Base-by-base conservation (phyloP, 1,140 invertebrate species). In the Samia ricini region DNA sequence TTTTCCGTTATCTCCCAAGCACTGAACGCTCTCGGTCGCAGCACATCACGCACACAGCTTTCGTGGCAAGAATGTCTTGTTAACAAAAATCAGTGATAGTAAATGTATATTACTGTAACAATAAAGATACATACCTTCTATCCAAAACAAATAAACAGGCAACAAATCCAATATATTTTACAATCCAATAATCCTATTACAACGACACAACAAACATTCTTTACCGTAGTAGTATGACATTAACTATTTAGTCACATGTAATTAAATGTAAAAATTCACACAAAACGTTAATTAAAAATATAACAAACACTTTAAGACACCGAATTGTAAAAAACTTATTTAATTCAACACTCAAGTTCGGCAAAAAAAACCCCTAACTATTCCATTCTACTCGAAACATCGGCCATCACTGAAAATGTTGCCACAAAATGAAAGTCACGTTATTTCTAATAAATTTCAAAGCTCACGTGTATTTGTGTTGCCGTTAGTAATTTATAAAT, bases 351-450 rank as follows among this genome's bases (percentile, higher is more conserved):
- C 75, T 74, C 79, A 83, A 76, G 76, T 83, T 78, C 74, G 72
- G 72, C 75, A 83, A 83, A 74, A 63, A 71, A 74, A 63, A 71
- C 71, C 71, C 72, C 72, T 74, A 61, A 62, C 77, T 77, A 75
- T 19, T 52, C 78, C 77, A 76, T 74, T 77, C 79, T 71, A 83
- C 78, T 69, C 76, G 77, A 85, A 83, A 76, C 74, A 85, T 78
- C 83, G 83, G 86, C 84, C 86, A 89, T 89, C 76, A 88, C 86
- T 89, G 58, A 86, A 85, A 85, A 82, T 87, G 79, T 85, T 89
- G 80, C 82, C 82, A 83, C 49, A 60, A 66, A 60, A 60, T 26
- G 55, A 68, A 63, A 76, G 82, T 89, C 81, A 86, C 83, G 81
- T 87, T 84, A 79, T 76, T 61, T 63, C 66, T 60, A 61, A 42